Percentiles rank a stretch among this genome's conserved stretches.
phyloP scores from a whole-genome alignment of 37 sponge, comb jelly and placozoan genomes.

The Aphrocallistes beatrix region DNA sequence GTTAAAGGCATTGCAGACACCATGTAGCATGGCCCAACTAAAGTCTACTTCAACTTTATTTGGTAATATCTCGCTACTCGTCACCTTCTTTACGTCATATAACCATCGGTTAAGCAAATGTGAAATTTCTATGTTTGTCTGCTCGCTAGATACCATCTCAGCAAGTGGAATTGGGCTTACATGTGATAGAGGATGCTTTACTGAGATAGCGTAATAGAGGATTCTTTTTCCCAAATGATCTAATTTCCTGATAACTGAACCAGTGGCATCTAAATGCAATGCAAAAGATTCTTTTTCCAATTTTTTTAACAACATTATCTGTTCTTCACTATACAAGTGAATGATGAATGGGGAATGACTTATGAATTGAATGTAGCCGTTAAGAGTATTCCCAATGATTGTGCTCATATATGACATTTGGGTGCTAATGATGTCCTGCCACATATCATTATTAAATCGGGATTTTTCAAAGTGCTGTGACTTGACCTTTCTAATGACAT shows the following conservation, averaged over 20 bases:
- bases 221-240: neutral
- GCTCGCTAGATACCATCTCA: neutral
- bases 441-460: neutral
- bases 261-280: neutral
- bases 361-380: neutral
- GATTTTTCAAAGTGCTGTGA: neutral
- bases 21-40: neutral
- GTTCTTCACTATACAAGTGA: conserved; percentile 5
- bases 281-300: neutral
- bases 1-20: neutral
- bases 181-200: neutral
- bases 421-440: neutral
- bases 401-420: neutral
- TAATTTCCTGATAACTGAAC: neutral
- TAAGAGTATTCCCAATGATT: neutral
- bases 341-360: neutral
- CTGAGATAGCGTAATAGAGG: neutral
- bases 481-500: neutral
- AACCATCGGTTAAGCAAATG: conserved; percentile 5
- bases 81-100: neutral
- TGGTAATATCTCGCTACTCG: neutral
- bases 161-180: neutral
- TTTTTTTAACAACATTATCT: neutral
- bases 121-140: conserved; percentile 4
- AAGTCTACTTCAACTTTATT: neutral